These are phyloP conservation scores for Enteromius fasciolatus DNA, from an alignment of 2,797 vertebrate species.

Conservation along the genomic window DNA sequence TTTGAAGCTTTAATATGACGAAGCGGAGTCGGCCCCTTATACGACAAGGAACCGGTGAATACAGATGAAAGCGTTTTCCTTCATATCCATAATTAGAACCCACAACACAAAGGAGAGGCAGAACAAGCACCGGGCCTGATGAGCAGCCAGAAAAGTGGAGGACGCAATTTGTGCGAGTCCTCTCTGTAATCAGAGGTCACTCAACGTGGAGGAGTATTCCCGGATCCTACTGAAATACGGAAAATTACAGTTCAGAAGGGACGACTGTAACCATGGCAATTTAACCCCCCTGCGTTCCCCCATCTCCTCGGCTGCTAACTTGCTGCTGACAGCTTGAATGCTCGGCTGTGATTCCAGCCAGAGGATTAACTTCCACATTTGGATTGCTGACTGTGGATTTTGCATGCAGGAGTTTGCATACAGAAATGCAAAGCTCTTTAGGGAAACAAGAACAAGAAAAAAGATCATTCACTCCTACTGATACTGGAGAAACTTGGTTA, in stretches of 20 bases:
- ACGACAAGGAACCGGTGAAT: conserved; percentile 58
- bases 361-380: conserved; percentile 69
- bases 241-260: conserved; percentile 75
- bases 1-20: conserved; percentile 68
- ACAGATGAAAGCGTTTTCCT: conserved; percentile 73
- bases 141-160: conserved; percentile 67
- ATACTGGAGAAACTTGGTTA: background rate
- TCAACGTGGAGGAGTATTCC: conserved; percentile 48
- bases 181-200: conserved; percentile 69
- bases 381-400: conserved; percentile 61
- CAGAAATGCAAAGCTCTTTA: conserved; percentile 61
- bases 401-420: conserved; percentile 65
- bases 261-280: conserved; percentile 77
- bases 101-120: conserved; percentile 55
- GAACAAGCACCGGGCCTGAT: conserved; percentile 53
- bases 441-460: conserved; percentile 42
- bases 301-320: conserved; percentile 60
- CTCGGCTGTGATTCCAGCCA: conserved; percentile 64
- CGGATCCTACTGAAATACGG: conserved; percentile 65
- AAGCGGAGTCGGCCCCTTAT: conserved; percentile 51
- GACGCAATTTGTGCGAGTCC: conserved; percentile 70
- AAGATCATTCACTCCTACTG: background rate
- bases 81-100: conserved; percentile 68
- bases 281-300: conserved; percentile 53
- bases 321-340: conserved; percentile 61